Conservation (phyloP, 2,797 vertebrate species). For the Myotis planiceps region DNA sequence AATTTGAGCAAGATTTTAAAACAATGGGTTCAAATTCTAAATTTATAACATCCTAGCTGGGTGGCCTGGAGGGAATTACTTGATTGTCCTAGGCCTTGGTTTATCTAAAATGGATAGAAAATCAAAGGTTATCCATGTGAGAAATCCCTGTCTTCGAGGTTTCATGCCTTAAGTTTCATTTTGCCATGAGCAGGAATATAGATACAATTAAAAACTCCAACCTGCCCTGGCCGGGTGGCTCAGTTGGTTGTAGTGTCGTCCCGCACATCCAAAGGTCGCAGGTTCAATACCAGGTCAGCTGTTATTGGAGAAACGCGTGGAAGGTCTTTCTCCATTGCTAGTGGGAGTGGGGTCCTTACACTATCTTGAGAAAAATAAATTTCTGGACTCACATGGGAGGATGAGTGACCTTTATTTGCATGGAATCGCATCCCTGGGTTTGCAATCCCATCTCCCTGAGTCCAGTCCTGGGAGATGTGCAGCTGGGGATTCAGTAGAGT, state of each 20-base stretch:
- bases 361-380: background rate
- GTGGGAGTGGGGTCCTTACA: background rate
- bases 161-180: background rate
- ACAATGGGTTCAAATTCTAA: background rate
- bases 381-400: background rate
- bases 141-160: conserved; percentile 44
- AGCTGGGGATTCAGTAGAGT: background rate
- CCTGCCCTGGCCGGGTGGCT: background rate
- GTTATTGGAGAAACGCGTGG: background rate
- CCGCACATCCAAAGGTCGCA: background rate
- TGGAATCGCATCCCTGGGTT: background rate
- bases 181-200: background rate
- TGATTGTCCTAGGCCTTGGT: background rate
- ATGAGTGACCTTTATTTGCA: background rate
- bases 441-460: background rate
- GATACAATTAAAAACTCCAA: background rate
- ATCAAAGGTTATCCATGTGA: background rate
- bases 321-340: background rate
- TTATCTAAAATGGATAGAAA: background rate
- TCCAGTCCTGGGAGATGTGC: background rate
- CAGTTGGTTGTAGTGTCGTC: background rate
- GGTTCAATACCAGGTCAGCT: background rate
- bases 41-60: background rate
- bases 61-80: background rate
- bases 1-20: background rate